Evolutionary conservation across 2,797 vertebrate species (phyloP).

Genomic region (Chaenodraco wilsoni): DNA sequence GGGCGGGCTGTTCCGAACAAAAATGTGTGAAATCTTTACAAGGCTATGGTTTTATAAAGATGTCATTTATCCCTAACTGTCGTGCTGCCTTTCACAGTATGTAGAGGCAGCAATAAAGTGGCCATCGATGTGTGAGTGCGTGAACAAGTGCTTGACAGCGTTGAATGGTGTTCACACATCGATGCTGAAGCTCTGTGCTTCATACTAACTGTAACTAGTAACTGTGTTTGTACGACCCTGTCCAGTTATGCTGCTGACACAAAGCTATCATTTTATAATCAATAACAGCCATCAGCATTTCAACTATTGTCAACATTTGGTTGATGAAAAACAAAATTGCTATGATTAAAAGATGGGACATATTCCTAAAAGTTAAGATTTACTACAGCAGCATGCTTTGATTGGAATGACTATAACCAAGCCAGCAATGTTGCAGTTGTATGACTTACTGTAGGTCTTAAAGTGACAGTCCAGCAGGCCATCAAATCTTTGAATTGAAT

Average conservation of each 20-base stretch:
- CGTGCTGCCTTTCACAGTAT: slow-evolving; percentile 35
- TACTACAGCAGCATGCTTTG: background rate
- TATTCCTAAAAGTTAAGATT: slow-evolving; percentile 13
- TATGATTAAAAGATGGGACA: slow-evolving; percentile 22
- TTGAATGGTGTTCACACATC: slow-evolving; percentile 65
- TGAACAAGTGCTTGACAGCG: slow-evolving; percentile 60
- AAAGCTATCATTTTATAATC: slow-evolving; percentile 27
- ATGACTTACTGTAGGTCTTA: background rate
- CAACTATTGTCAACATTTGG: slow-evolving; percentile 29
- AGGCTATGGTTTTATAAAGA: slow-evolving; percentile 55
- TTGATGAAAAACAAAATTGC: slow-evolving; percentile 19
- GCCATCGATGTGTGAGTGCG: slow-evolving; percentile 55
- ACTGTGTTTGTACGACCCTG: slow-evolving; percentile 48
- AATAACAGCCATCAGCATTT: slow-evolving; percentile 18
- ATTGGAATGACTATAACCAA: slow-evolving; percentile 3
- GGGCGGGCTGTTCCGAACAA: slow-evolving; percentile 51
- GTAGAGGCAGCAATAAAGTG: slow-evolving; percentile 48
- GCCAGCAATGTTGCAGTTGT: background rate
- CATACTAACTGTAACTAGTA: background rate
- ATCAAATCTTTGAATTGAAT: background rate
- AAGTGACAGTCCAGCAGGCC: background rate
- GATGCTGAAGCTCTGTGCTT: slow-evolving; percentile 51
- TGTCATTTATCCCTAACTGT: slow-evolving; percentile 49
- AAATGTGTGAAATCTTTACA: slow-evolving; percentile 59
- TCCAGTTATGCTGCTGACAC: slow-evolving; percentile 38